Evolutionary conservation across 2,113 vertebrate genomes (phyloP).

Genomic region (Hydrolagus affinis): DNA sequence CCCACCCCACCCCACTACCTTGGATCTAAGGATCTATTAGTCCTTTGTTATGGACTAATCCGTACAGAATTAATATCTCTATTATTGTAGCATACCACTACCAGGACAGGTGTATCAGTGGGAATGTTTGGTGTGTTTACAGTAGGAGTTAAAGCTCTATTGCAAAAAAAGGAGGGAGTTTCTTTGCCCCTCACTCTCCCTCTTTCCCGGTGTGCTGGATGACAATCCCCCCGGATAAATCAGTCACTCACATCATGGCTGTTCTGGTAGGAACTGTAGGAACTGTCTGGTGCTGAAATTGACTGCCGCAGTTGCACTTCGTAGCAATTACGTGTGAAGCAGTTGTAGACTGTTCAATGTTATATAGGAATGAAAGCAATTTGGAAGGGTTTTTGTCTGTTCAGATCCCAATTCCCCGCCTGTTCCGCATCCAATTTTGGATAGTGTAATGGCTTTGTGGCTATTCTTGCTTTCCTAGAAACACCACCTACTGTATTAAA

Average conservation of each 20-base stretch:
- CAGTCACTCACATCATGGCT: too few relatives aligned
- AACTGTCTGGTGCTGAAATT: constrained; percentile 24
- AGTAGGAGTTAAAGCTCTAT: not conserved
- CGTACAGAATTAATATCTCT: too few relatives aligned
- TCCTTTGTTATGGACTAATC: too few relatives aligned
- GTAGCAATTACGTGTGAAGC: too few relatives aligned
- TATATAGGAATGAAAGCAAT: not conserved
- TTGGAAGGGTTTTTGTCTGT: not conserved
- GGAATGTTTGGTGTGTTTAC: too few relatives aligned
- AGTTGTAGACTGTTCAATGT: not conserved
- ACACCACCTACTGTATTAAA: constrained; percentile 74
- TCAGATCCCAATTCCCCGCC: not conserved
- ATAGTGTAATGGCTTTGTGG: not conserved
- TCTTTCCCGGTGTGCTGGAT: too few relatives aligned
- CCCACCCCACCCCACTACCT: not conserved
- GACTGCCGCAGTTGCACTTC: not conserved
- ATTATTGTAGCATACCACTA: too few relatives aligned
- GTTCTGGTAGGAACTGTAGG: too few relatives aligned
- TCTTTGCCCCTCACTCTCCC: too few relatives aligned
- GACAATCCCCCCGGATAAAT: too few relatives aligned
- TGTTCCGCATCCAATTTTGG: not conserved
- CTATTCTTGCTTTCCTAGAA: constrained; percentile 50
- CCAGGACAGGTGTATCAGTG: too few relatives aligned
- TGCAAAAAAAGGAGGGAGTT: constrained; percentile 11
- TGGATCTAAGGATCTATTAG: too few relatives aligned